phyloP scores from a whole-genome alignment of 2,113 vertebrate genomes.

The Lipotes vexillifer region DNA sequence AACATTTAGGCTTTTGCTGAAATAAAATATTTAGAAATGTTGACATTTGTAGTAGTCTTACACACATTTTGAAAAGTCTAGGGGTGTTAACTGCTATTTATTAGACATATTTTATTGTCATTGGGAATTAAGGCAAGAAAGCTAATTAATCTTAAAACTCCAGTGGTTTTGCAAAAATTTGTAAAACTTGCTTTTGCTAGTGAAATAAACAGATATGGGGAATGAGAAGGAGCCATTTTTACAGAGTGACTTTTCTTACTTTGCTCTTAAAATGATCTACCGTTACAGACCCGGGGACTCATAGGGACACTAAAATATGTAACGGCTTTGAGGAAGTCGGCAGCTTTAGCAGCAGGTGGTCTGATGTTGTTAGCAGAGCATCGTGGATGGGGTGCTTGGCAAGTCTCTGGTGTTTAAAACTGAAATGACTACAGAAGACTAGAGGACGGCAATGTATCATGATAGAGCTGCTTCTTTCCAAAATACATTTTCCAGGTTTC shows the following conservation, averaged over 20 bases:
- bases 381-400: neutral
- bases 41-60: conserved; percentile 55
- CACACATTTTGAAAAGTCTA: conserved; percentile 29
- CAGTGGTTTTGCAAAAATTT: neutral
- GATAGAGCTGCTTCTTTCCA: neutral
- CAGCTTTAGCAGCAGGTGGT: conserved; percentile 21
- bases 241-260: neutral
- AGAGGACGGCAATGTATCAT: neutral
- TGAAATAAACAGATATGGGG: conserved; percentile 37
- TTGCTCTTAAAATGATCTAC: conserved; percentile 42
- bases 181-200: conserved; percentile 8
- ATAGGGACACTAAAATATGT: conserved; percentile 23
- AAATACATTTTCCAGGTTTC: conserved; percentile 20
- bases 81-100: conserved; percentile 16
- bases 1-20: conserved; percentile 9
- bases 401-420: neutral
- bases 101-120: conserved; percentile 50
- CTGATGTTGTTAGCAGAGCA: neutral
- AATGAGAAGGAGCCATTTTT: neutral
- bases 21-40: conserved; percentile 60
- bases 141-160: neutral
- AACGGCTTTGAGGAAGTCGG: conserved; percentile 10
- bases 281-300: neutral
- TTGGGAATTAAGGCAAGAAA: conserved; percentile 40
- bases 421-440: neutral